Evolutionary conservation across 2,888 invertebrate species (phyloP), one percentile per base, ranked within the genome.

Genomic region (Epinotia demarniana): DNA sequence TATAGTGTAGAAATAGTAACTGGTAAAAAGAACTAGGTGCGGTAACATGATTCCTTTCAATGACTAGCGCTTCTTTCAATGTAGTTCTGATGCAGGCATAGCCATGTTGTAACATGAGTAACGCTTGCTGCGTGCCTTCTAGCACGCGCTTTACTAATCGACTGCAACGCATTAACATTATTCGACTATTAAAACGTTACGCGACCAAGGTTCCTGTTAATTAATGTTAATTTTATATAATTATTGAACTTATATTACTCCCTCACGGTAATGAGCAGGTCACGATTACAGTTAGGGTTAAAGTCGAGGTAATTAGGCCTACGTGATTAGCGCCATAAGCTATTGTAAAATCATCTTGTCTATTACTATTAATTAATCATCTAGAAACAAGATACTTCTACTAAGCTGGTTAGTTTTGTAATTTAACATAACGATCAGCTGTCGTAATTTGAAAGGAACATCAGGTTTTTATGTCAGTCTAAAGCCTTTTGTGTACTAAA

Each of bases 131-230:
- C 53, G 66, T 53, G 66, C 49, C 27, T 9, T 16, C 4, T 4
- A 11, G 13, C 62, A 62, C 62, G 61, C 64, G 27, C 53, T 49
- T 27, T 11, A n/a, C 23, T 49, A 64, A 49, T 64, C 49, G 19
- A 27, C n/a, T 49, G 27, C 53, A 23, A 19, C 46, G 46, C 63
- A 53, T 53, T 53, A 16, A 19, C 57, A 57, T 19, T 12, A 55
- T 3, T 23, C 2, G 1, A 53, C 33, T 33, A 53, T 27, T 11
- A 27, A 53, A 27, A 49, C n/a, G 33, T 27, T 66, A 33, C 53
- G 33, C 53, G 16, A 64, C 49, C 23, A 16, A 49, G 9, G 33
- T 33, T 12, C 27, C 27, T 5, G 66, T 53, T 39, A 0, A 39
- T 39, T 2, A 39, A 39, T 39, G 39, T 9, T 33, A 3, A 5